Evolutionary conservation across 2,113 vertebrate species (phyloP).

Genomic region (Zootoca vivipara): DNA sequence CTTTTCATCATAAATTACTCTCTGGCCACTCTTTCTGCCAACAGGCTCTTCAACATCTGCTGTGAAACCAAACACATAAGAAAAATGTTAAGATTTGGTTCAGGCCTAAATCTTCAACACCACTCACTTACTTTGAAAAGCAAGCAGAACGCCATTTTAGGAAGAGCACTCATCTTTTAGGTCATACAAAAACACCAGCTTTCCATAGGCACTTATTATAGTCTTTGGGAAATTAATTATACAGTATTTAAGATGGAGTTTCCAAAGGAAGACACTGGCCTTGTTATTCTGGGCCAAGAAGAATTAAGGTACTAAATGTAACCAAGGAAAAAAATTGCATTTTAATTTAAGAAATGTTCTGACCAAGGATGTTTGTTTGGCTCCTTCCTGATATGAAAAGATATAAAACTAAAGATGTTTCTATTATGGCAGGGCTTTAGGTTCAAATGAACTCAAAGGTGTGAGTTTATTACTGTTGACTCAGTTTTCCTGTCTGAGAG

Average conservation of each 20-base stretch:
- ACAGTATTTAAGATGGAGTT: not conserved
- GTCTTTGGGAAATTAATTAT: not conserved
- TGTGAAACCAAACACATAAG: slow-evolving; percentile 51
- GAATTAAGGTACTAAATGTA: not conserved
- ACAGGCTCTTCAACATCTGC: slow-evolving; percentile 76
- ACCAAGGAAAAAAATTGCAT: too few species aligned
- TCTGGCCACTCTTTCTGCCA: slow-evolving; percentile 79
- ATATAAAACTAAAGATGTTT: too few species aligned
- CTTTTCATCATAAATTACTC: slow-evolving; percentile 89
- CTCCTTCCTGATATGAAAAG: too few species aligned
- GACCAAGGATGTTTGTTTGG: too few species aligned
- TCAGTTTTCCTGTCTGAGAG: not conserved
- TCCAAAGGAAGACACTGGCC: not conserved
- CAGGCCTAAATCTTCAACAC: not conserved
- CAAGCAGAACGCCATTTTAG: too few species aligned
- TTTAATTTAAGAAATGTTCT: not conserved
- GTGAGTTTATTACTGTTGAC: not conserved
- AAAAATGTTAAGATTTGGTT: slow-evolving; percentile 2
- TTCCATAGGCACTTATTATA: not conserved
- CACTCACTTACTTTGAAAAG: not conserved
- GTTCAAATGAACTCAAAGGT: not conserved
- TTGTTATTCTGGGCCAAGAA: not conserved
- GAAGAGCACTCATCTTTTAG: too few species aligned
- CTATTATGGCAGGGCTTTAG: not conserved
- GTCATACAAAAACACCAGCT: too few species aligned